Conservation (phyloP, 2,113 vertebrate species). For the Carassius carassius region DNA sequence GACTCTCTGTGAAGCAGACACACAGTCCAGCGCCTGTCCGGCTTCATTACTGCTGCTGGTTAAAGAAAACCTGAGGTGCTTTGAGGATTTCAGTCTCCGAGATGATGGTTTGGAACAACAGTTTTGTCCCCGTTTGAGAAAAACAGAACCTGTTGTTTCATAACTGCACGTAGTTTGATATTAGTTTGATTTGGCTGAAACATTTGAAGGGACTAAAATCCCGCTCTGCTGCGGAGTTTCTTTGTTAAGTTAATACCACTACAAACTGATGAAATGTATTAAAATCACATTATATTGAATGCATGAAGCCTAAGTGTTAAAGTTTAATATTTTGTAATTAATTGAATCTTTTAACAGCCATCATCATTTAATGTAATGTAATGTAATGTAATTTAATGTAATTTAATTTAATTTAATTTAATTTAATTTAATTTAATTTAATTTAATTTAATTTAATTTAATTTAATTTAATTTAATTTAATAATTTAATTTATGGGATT, state of each 20-base stretch:
- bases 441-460: too few relatives aligned
- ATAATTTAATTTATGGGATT: background rate
- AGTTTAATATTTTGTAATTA: background rate
- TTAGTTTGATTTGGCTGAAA: background rate
- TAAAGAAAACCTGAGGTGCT: background rate
- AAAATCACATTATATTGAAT: background rate
- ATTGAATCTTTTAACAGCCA: background rate
- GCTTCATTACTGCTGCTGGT: background rate
- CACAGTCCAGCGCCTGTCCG: background rate
- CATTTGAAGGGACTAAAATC: too few relatives aligned
- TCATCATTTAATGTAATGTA: background rate
- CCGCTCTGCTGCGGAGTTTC: too few relatives aligned
- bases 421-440: too few relatives aligned
- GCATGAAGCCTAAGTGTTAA: background rate
- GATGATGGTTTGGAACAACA: too few relatives aligned
- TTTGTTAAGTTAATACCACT: background rate
- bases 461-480: background rate
- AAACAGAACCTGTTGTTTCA: background rate
- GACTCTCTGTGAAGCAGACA: background rate
- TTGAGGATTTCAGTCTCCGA: too few relatives aligned
- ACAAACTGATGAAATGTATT: background rate
- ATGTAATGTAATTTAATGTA: too few relatives aligned
- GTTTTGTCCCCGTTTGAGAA: background rate
- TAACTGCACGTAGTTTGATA: background rate
- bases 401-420: too few relatives aligned